Evolutionary conservation across 2,113 vertebrate species (phyloP).

Genomic region (Chionomys nivalis): DNA sequence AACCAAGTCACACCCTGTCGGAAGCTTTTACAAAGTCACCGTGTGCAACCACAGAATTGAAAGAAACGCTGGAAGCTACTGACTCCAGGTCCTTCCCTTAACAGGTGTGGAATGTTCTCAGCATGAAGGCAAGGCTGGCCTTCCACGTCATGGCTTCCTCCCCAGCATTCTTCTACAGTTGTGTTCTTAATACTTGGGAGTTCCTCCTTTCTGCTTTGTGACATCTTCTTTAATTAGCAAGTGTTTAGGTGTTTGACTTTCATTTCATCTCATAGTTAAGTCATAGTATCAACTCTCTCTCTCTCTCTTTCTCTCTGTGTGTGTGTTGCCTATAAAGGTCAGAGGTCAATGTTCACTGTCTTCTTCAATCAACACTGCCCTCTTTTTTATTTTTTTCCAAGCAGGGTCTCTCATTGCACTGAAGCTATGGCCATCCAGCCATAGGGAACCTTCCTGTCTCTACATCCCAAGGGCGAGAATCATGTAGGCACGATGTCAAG

Average conservation of each 20-base stretch:
- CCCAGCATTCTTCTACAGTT: neutral
- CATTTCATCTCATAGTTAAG: neutral
- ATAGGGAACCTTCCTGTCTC: neutral
- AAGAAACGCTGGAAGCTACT: neutral
- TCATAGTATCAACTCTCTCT: neutral
- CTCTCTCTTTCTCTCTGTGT: neutral
- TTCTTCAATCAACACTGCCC: neutral
- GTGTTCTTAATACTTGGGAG: neutral
- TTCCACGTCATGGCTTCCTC: neutral
- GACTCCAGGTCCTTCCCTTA: neutral
- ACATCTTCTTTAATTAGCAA: neutral
- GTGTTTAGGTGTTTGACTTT: neutral
- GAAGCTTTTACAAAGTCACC: neutral
- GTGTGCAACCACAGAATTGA: neutral
- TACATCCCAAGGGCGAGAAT: neutral
- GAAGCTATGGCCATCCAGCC: neutral
- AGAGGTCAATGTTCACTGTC: neutral
- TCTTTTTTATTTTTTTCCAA: neutral
- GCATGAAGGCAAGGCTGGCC: neutral
- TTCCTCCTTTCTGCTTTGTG: neutral
- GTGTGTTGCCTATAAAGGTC: neutral
- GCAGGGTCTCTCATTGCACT: neutral
- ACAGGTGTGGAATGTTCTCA: neutral
- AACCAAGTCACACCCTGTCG: neutral
- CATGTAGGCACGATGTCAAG: neutral